Evolutionary conservation across 2,888 invertebrate species (phyloP).

Genomic region (Gymnosoma rotundatum): DNA sequence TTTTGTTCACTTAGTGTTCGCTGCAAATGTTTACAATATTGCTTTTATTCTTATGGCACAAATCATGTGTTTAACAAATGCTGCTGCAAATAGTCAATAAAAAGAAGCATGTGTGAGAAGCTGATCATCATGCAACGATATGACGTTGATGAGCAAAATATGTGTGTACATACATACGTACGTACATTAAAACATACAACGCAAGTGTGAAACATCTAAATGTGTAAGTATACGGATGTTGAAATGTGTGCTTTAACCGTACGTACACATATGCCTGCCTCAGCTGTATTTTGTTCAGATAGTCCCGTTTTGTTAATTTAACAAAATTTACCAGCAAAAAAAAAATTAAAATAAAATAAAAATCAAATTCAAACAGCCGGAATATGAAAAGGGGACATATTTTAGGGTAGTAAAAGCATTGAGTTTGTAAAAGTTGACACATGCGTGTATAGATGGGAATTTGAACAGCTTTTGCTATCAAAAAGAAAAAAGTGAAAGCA

Average conservation of each 20-base stretch:
- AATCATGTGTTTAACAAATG: constrained; percentile 71
- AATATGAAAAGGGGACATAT: constrained; percentile 41
- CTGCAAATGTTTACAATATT: constrained; percentile 49
- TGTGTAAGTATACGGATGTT: no score
- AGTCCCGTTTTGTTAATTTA: constrained; percentile 61
- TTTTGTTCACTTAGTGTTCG: constrained; percentile 8
- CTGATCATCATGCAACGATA: constrained; percentile 47
- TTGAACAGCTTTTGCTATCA: constrained; percentile 62
- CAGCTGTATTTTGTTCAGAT: not conserved
- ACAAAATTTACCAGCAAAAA: constrained; percentile 34
- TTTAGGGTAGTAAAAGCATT: constrained; percentile 67
- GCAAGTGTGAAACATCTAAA: constrained; percentile 56
- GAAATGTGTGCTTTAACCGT: constrained; percentile 37
- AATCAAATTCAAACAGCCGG: constrained; percentile 26
- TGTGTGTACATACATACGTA: no score
- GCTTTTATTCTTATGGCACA: constrained; percentile 18
- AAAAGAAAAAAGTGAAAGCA: constrained; percentile 46
- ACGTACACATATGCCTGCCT: constrained; percentile 30
- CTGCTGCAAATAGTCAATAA: constrained; percentile 60
- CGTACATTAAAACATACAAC: not conserved
- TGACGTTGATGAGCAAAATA: constrained; percentile 53
- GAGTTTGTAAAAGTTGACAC: constrained; percentile 68
- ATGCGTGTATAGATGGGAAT: constrained; percentile 56
- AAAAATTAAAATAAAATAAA: not conserved
- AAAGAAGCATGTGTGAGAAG: constrained; percentile 59